These are phyloP conservation scores for Orthosia gracilis DNA, from an alignment of 2,888 invertebrate species.

Conservation along the genomic window DNA sequence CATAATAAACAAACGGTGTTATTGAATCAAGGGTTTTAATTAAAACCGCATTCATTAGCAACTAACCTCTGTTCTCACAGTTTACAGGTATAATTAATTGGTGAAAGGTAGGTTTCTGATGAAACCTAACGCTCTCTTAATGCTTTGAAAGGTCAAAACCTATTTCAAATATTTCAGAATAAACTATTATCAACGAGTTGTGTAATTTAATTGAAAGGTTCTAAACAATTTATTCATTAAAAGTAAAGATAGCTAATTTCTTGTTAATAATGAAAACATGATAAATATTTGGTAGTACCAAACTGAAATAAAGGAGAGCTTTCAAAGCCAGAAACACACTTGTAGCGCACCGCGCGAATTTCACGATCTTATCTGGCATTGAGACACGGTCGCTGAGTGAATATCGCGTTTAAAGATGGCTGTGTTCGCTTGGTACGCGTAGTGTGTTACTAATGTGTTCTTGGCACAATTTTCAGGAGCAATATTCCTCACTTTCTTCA, in stretches of 20 bases:
- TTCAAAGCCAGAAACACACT: slow-evolving; percentile 39
- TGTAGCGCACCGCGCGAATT: slow-evolving; percentile 20
- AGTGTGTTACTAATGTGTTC: slow-evolving; percentile 32
- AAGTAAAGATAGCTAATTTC: not conserved
- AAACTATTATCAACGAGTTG: slow-evolving; percentile 13
- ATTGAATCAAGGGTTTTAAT: not conserved
- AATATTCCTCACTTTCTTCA: slow-evolving; percentile 50
- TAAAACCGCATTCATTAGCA: not conserved
- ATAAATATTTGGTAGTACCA: slow-evolving; percentile 1
- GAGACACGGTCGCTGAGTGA: slow-evolving; percentile 12
- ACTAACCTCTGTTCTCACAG: not conserved
- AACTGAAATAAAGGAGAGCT: slow-evolving; percentile 16
- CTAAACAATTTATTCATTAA: slow-evolving; percentile 23
- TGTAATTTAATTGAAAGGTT: slow-evolving; percentile 28
- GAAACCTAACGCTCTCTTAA: not conserved
- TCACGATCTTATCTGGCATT: slow-evolving; percentile 26
- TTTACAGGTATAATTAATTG: not conserved
- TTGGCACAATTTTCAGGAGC: slow-evolving; percentile 27
- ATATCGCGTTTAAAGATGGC: slow-evolving; percentile 27
- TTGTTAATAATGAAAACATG: slow-evolving; percentile 9
- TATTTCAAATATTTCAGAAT: slow-evolving; percentile 13
- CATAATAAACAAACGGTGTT: not conserved
- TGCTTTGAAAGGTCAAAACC: not conserved
- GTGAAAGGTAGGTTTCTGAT: not conserved
- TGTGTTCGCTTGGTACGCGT: not conserved